phyloP scores from a whole-genome alignment of 1,140 invertebrate genomes.

The Bombus huntii region DNA sequence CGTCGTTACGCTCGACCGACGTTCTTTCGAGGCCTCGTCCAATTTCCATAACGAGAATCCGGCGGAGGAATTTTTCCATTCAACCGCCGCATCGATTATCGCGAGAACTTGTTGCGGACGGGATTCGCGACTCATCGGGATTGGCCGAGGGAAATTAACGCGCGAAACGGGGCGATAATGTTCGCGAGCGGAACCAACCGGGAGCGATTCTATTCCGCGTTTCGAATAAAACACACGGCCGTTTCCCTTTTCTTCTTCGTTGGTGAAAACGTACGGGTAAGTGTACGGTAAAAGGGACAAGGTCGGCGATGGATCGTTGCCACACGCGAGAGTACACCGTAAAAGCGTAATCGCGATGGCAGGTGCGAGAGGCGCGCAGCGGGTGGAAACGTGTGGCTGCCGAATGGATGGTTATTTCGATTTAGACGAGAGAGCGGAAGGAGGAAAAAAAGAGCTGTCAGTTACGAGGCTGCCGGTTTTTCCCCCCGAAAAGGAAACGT shows the following conservation, averaged over 20 bases:
- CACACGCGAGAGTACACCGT: conserved; percentile 28
- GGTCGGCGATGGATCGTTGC: conserved; percentile 21
- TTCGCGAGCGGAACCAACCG: not conserved
- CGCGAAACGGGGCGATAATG: not conserved
- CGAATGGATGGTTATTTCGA: conserved; percentile 62
- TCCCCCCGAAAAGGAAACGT: conserved; percentile 28
- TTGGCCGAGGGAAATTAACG: conserved; percentile 33
- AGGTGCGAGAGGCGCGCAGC: conserved; percentile 35
- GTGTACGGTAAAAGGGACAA: conserved; percentile 2
- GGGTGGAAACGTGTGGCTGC: not conserved
- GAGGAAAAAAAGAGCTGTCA: conserved; percentile 48
- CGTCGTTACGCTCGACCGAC: conserved; percentile 43
- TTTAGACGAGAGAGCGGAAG: conserved; percentile 45
- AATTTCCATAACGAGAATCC: conserved; percentile 72
- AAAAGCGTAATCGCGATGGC: conserved; percentile 49
- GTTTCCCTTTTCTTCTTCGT: no score
- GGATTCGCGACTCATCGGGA: not conserved
- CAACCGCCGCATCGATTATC: conserved; percentile 49
- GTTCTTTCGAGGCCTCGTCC: conserved; percentile 51
- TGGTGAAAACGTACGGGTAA: not conserved
- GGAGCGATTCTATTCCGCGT: not conserved
- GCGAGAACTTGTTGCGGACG: conserved; percentile 36
- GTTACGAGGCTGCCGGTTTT: conserved; percentile 39
- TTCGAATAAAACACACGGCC: conserved; percentile 37
- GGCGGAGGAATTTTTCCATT: conserved; percentile 26